Evolutionary conservation across 1,140 invertebrate genomes (phyloP).

Genomic region (Drosophila insularis): DNA sequence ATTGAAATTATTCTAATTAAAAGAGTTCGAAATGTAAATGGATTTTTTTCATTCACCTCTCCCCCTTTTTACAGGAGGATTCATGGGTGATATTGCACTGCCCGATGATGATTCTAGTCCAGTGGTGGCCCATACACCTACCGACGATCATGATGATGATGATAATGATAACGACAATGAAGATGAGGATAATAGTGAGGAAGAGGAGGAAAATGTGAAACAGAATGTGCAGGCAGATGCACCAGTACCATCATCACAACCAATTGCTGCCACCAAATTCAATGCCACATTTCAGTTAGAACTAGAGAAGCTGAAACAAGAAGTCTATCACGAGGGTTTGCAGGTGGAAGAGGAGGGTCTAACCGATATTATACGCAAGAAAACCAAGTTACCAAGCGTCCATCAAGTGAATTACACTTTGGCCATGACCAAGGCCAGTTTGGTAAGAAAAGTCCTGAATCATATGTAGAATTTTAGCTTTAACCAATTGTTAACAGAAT

Average conservation of each 20-base stretch:
- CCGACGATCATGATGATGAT: slow-evolving; percentile 73
- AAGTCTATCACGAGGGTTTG: slow-evolving; percentile 89
- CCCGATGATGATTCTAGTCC: slow-evolving; percentile 83
- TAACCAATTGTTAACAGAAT: slow-evolving; percentile 34
- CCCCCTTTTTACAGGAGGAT: slow-evolving; percentile 85
- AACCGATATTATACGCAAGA: slow-evolving; percentile 87
- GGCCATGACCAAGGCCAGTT: slow-evolving; percentile 50
- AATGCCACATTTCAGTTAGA: slow-evolving; percentile 88
- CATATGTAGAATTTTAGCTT: neutral
- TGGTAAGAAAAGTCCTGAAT: slow-evolving; percentile 32
- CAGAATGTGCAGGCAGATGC: slow-evolving; percentile 53
- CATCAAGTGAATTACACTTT: slow-evolving; percentile 81
- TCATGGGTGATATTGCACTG: slow-evolving; percentile 91
- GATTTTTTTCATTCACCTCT: slow-evolving; percentile 16
- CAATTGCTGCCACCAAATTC: slow-evolving; percentile 63
- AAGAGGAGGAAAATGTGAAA: slow-evolving; percentile 8
- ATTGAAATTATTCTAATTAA: slow-evolving; percentile 41
- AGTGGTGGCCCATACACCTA: slow-evolving; percentile 71
- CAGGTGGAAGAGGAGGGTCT: slow-evolving; percentile 92
- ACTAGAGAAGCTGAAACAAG: slow-evolving; percentile 89
- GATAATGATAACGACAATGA: slow-evolving; percentile 17
- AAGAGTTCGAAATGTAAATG: slow-evolving; percentile 7
- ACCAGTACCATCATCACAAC: slow-evolving; percentile 12
- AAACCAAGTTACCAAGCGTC: slow-evolving; percentile 85
- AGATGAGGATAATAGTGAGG: slow-evolving; percentile 11